These are phyloP conservation scores for Cheilosia grossa DNA, from an alignment of 2,888 invertebrate species.

Conservation along the genomic window DNA sequence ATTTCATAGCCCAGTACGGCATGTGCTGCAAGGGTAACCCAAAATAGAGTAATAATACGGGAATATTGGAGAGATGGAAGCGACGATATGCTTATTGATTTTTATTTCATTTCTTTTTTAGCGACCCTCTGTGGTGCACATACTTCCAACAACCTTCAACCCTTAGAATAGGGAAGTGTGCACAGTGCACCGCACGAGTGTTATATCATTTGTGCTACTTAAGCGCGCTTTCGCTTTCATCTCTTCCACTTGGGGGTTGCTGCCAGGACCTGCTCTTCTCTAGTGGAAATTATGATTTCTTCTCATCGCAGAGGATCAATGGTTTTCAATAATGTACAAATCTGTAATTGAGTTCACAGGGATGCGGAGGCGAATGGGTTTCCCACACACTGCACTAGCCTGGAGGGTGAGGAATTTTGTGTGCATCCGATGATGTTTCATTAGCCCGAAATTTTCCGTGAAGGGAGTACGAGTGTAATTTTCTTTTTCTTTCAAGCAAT, in stretches of 20 bases:
- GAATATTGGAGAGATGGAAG: slow-evolving; percentile 36
- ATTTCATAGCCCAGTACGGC: slow-evolving; percentile 40
- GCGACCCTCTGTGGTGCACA: neutral
- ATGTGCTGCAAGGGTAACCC: slow-evolving; percentile 23
- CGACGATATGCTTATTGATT: slow-evolving; percentile 67
- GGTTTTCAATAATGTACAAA: slow-evolving; percentile 17
- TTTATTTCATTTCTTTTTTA: slow-evolving; percentile 12
- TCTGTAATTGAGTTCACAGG: slow-evolving; percentile 63
- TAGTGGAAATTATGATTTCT: slow-evolving; percentile 54
- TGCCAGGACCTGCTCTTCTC: neutral
- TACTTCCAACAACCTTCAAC: slow-evolving; percentile 42
- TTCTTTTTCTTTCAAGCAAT: slow-evolving; percentile 52
- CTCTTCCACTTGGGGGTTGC: slow-evolving; percentile 62
- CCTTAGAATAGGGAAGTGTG: slow-evolving; percentile 47
- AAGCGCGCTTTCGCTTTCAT: slow-evolving; percentile 63
- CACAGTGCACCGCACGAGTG: slow-evolving; percentile 9
- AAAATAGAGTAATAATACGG: slow-evolving; percentile 60
- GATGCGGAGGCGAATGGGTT: slow-evolving; percentile 14
- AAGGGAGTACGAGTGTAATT: neutral
- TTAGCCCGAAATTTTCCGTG: slow-evolving; percentile 28
- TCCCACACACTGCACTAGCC: slow-evolving; percentile 47
- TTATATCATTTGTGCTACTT: slow-evolving; percentile 44
- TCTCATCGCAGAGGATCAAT: slow-evolving; percentile 48
- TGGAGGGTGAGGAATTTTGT: slow-evolving; percentile 34
- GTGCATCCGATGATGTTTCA: slow-evolving; percentile 26